phyloP scores from a whole-genome alignment of 2,888 invertebrate genomes.

The Cataglyphis albicans region DNA sequence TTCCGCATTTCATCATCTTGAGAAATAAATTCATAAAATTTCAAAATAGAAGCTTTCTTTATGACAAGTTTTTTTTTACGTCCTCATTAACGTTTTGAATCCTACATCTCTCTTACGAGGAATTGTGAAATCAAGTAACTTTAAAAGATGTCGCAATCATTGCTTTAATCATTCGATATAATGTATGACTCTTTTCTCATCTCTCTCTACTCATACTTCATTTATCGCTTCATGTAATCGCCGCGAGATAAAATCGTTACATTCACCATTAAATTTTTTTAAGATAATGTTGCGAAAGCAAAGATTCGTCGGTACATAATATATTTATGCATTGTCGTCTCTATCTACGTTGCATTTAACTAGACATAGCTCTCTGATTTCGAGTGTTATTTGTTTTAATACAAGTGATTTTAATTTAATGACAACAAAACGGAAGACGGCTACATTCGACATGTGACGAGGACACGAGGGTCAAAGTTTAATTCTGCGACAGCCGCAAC shows the following conservation, averaged over 20 bases:
- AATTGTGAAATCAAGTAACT: neutral
- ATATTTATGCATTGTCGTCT: neutral
- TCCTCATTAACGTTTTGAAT: neutral
- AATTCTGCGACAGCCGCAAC: slow-evolving; percentile 24
- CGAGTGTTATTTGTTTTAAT: slow-evolving; percentile 35
- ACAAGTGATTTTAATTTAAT: neutral
- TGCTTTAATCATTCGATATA: neutral
- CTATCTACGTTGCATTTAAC: slow-evolving; percentile 12
- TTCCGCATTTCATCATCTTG: neutral
- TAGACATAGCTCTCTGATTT: slow-evolving; percentile 19
- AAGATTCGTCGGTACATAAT: neutral
- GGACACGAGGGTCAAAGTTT: slow-evolving; percentile 36
- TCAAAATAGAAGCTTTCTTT: slow-evolving; percentile 6
- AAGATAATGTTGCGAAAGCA: neutral
- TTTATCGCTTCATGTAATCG: neutral
- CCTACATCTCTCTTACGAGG: neutral
- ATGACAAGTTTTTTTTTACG: neutral
- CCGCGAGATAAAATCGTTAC: neutral
- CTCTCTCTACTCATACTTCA: neutral
- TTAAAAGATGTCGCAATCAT: neutral
- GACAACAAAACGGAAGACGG: slow-evolving; percentile 16
- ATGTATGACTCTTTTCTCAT: slow-evolving; percentile 1
- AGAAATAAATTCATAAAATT: neutral
- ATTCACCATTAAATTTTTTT: neutral
- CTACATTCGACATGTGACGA: slow-evolving; percentile 38